Evolutionary conservation across 2,797 vertebrate species (phyloP).

Genomic region (Pangasius sanitwongsei): DNA sequence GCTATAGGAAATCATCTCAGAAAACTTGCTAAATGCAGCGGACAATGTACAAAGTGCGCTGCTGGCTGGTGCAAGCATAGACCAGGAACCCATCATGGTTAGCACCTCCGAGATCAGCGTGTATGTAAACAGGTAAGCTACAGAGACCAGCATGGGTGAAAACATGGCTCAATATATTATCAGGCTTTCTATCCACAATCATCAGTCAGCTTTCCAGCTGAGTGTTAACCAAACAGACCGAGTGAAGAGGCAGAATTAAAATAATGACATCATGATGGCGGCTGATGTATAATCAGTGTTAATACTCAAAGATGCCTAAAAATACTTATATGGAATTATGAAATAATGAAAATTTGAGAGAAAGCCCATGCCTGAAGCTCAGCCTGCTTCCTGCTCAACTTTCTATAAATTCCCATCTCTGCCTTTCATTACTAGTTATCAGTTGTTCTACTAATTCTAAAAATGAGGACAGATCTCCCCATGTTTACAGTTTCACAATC

Average conservation of each 20-base stretch:
- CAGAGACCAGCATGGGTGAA: background rate
- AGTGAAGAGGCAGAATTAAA: background rate
- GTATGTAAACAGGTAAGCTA: constrained; percentile 87
- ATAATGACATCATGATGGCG: background rate
- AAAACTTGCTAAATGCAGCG: constrained; percentile 76
- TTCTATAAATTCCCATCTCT: background rate
- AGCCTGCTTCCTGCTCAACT: background rate
- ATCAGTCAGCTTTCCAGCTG: background rate
- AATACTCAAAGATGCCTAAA: background rate
- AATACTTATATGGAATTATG: background rate
- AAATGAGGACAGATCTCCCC: background rate
- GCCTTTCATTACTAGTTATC: background rate
- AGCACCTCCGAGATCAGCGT: constrained; percentile 79
- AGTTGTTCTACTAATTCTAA: background rate
- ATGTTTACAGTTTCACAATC: constrained; percentile 7
- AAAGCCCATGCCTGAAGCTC: background rate
- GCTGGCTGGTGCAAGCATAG: constrained; percentile 75
- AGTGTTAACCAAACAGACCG: background rate
- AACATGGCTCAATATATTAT: background rate
- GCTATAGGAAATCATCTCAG: constrained; percentile 72
- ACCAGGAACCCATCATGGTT: constrained; percentile 77
- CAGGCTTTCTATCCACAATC: background rate
- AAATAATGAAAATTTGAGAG: background rate
- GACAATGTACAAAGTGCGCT: constrained; percentile 84
- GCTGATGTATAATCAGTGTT: background rate